Evolutionary conservation across 2,113 vertebrate genomes (phyloP).

Genomic region (Ochotona curzoniae): DNA sequence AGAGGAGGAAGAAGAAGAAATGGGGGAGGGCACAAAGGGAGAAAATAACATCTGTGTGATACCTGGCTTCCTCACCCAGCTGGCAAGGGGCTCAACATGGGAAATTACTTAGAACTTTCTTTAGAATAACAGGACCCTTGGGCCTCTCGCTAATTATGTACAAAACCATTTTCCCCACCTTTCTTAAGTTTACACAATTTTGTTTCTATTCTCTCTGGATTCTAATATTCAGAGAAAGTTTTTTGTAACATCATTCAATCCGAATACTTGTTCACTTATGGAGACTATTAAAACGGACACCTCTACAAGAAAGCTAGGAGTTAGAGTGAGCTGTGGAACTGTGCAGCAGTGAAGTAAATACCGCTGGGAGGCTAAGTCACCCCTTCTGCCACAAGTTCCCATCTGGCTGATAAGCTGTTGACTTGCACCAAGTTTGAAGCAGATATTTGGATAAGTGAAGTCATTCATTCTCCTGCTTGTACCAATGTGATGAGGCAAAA

Average conservation of each 20-base stretch:
- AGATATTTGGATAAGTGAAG: background rate
- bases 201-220: background rate
- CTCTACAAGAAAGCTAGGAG: background rate
- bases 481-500: background rate
- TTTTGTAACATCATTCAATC: background rate
- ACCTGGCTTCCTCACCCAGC: background rate
- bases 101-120: background rate
- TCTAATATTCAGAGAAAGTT: background rate
- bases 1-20: no score
- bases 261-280: background rate
- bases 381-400: background rate
- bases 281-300: background rate
- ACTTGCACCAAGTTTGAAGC: background rate
- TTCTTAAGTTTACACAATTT: background rate
- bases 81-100: background rate
- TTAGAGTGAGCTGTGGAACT: background rate
- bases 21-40: no score
- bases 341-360: background rate
- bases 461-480: background rate
- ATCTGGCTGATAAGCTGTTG: background rate
- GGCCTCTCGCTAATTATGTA: background rate
- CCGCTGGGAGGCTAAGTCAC: fast-evolving
- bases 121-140: background rate
- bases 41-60: background rate
- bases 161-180: background rate